phyloP scores from a whole-genome alignment of 2,797 vertebrate species.

The Gambusia yucatana region DNA sequence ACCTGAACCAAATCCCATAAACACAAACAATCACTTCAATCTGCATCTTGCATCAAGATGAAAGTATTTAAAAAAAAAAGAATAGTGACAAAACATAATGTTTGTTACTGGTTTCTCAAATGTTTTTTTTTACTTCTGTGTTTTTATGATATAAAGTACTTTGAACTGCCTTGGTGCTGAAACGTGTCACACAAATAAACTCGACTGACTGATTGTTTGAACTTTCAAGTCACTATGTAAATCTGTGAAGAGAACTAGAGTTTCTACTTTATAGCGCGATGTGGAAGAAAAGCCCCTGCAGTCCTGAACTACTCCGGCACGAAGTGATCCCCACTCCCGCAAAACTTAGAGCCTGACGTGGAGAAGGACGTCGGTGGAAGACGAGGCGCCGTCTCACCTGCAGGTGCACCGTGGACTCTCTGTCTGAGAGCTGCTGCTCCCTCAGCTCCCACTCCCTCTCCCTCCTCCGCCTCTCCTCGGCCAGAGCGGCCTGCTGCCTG shows the following conservation, averaged over 20 bases:
- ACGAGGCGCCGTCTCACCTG: slow-evolving; percentile 59
- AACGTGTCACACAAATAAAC: neutral
- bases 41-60: neutral
- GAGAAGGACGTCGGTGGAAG: neutral
- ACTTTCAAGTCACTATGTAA: neutral
- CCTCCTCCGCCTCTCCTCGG: slow-evolving; percentile 84
- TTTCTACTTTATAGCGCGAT: neutral
- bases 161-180: too few species aligned
- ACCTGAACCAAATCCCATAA: neutral
- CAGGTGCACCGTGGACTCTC: slow-evolving; percentile 77
- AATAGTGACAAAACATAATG: too few species aligned
- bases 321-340: neutral
- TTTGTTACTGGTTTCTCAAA: too few species aligned
- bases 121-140: too few species aligned
- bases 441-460: slow-evolving; percentile 89
- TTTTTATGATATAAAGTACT: too few species aligned
- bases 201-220: neutral
- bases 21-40: neutral
- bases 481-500: slow-evolving; percentile 89
- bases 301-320: neutral
- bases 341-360: slow-evolving; percentile 2
- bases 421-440: slow-evolving; percentile 84
- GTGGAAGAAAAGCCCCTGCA: neutral
- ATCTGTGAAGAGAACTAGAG: slow-evolving; percentile 6
- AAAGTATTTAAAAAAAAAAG: too few species aligned